These are phyloP conservation scores for Cheilosia soror DNA, from an alignment of 2,888 invertebrate genomes.

Conservation along the genomic window DNA sequence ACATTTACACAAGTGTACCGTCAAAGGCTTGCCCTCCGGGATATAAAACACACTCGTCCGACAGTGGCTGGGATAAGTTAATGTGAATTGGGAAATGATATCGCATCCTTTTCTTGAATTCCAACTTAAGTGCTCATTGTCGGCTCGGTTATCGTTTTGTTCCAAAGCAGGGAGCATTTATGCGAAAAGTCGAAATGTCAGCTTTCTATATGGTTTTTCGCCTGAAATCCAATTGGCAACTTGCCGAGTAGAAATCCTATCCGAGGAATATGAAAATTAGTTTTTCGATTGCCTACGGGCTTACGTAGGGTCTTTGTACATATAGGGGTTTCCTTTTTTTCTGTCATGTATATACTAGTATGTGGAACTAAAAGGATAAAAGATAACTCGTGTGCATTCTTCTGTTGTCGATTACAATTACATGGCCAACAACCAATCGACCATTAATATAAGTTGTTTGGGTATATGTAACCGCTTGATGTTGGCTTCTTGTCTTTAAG, in stretches of 20 bases:
- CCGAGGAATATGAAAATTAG: constrained; percentile 47
- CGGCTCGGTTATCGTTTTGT: constrained; percentile 27
- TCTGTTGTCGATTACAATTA: constrained; percentile 60
- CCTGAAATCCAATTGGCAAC: constrained; percentile 54
- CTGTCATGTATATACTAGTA: neutral
- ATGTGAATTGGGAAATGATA: constrained; percentile 42
- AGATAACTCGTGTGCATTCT: constrained; percentile 55
- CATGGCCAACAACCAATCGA: constrained; percentile 43
- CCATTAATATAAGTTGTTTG: constrained; percentile 15
- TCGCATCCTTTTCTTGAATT: constrained; percentile 35
- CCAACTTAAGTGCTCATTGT: constrained; percentile 38
- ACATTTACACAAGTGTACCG: constrained; percentile 24
- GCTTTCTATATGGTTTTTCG: constrained; percentile 31
- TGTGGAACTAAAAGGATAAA: constrained; percentile 22
- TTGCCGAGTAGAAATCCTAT: neutral
- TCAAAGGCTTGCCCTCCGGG: constrained; percentile 11
- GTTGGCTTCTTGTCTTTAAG: too few species aligned
- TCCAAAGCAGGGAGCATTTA: constrained; percentile 10
- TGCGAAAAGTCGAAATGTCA: constrained; percentile 51
- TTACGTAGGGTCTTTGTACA: too few species aligned
- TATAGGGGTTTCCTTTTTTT: neutral
- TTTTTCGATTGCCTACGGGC: constrained; percentile 21
- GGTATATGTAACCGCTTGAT: too few species aligned
- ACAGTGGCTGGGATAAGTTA: constrained; percentile 6
- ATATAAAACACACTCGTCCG: neutral